Base-by-base conservation (phyloP, 2,797 vertebrate species). In the Silurus aristotelis region DNA sequence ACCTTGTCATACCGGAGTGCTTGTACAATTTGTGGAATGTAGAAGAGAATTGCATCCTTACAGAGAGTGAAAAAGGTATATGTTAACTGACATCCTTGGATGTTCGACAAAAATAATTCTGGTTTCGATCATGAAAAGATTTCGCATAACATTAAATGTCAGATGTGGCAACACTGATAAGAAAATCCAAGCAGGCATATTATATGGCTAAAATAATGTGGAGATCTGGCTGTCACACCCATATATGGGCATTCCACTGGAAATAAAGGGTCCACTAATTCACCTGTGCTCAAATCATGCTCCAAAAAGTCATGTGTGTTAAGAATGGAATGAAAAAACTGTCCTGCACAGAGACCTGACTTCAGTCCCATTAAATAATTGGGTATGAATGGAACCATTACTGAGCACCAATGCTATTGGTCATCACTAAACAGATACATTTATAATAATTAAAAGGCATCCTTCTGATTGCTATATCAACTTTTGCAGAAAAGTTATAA, bases 21-120 rank as follows among this genome's bases (percentile, higher is more conserved):
- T 91, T 99, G 98, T 17, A 99, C 98, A 5, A 99, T 99, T 92
- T 99, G 98, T 85, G 98, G 98, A 91, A 99, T 99, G 94, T 99
- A 99, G 94, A 99, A 99, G 90, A 99, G 93, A 95, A 99, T 99
- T 87, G 98, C 98, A 12, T 99, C 98, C 98, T 99, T 86, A 73
- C 19, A 72, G 60, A 82, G 27, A 71, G 71, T 79, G 25, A 61
- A 4, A 63, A 64, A 55, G 1, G 17, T 78, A 38, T 7, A 38
- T 10, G 25, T 13, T 70, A 58, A 82, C 22, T 8, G 17, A 64
- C 85, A 80, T 60, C 25, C 13, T 8, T 25, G n/a, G 25, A 76
- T 22, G 19, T 7, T 17, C 5, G 17, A 17, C 3, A 10, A 20
- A 71, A 46, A 46, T 12, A 13, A 46, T 22, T 46, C 43, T 22